Evolutionary conservation across 2,888 invertebrate genomes (phyloP).

Genomic region (Xestoiulus laeticollis): DNA sequence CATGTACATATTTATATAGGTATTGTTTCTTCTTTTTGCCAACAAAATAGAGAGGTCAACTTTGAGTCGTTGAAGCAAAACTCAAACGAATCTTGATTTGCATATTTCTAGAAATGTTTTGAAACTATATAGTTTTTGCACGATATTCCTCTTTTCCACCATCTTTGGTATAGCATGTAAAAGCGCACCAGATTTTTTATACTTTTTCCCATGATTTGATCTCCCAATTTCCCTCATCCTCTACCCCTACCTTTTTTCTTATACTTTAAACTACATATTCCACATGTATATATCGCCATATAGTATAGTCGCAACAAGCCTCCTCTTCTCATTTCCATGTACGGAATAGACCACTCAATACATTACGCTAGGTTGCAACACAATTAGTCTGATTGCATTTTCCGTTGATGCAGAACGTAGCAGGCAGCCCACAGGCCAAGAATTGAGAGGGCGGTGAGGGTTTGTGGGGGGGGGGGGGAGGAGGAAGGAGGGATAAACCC

Average conservation of each 20-base stretch:
- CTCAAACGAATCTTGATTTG: not conserved
- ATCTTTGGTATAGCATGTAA: not conserved
- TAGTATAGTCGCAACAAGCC: not conserved
- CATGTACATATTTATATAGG: too few relatives aligned
- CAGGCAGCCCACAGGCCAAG: conserved; percentile 36
- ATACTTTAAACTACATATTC: not conserved
- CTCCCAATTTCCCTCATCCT: not conserved
- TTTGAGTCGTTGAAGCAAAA: not conserved
- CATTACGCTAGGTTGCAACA: conserved; percentile 43
- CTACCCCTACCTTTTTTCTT: not conserved
- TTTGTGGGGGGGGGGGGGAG: not conserved
- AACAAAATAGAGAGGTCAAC: not conserved
- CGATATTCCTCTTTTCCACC: not conserved
- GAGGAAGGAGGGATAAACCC: conserved; percentile 13
- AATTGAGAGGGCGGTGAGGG: not conserved
- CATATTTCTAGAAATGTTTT: not conserved
- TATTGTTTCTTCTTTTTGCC: too few relatives aligned
- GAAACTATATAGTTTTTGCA: not conserved
- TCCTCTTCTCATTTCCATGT: conserved; percentile 41
- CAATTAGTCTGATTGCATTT: conserved; percentile 43
- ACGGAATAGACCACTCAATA: conserved; percentile 38
- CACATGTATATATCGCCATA: not conserved
- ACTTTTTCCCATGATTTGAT: not conserved
- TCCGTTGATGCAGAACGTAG: conserved; percentile 41
- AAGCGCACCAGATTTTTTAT: not conserved